Evolutionary conservation across 2,113 vertebrate genomes (phyloP).

Genomic region (Carassius gibelio): DNA sequence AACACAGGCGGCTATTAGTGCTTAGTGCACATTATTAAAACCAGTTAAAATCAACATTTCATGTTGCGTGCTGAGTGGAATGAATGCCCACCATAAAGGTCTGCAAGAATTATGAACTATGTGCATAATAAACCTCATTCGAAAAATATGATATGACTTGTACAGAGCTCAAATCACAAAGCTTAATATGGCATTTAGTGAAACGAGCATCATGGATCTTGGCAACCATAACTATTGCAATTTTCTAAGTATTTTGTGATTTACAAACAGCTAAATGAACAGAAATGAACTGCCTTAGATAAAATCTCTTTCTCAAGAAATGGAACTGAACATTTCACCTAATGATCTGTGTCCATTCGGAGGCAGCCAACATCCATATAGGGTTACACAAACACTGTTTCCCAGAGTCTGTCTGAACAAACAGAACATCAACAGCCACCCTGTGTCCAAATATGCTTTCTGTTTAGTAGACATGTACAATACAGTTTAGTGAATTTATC

Average conservation of each 20-base stretch:
- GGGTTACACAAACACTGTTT: constrained; percentile 38
- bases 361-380: neutral
- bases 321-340: constrained; percentile 35
- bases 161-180: neutral
- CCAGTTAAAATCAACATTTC: constrained; percentile 38
- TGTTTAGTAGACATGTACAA: neutral
- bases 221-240: constrained; percentile 29
- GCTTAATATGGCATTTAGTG: constrained; percentile 3
- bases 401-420: constrained; percentile 32
- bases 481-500: neutral
- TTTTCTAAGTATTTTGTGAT: constrained; percentile 30
- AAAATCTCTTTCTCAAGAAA: constrained; percentile 44
- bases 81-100: constrained; percentile 5
- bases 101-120: constrained; percentile 12
- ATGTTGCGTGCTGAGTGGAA: constrained; percentile 1
- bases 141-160: constrained; percentile 33
- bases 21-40: constrained; percentile 28
- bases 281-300: constrained; percentile 32
- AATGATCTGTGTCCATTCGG: constrained; percentile 21
- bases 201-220: constrained; percentile 20
- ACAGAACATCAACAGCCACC: neutral
- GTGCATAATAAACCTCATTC: neutral
- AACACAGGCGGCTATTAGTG: constrained; percentile 5
- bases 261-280: constrained; percentile 36
- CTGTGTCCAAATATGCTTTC: neutral